These are phyloP conservation scores for Cyphomyrus discorhynchus DNA, from an alignment of 2,113 vertebrate genomes.

Conservation along the genomic window DNA sequence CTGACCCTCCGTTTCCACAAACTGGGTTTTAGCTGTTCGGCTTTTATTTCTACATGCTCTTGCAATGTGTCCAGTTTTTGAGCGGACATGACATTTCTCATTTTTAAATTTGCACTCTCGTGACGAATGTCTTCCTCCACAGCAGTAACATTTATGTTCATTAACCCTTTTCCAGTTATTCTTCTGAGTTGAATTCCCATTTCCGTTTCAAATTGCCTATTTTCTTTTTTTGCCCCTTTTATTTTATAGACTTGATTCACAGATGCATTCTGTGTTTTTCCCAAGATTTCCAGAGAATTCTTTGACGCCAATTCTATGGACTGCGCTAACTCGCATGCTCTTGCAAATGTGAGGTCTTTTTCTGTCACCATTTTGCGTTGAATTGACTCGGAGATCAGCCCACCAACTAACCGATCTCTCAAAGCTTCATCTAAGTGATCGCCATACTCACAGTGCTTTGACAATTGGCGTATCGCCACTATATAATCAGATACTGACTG, in stretches of 20 bases:
- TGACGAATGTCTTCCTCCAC: slow-evolving; percentile 4
- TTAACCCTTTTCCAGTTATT: neutral
- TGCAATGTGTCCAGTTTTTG: slow-evolving; percentile 17
- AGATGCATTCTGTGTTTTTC: too few species aligned
- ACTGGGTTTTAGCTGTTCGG: neutral
- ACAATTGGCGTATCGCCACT: too few species aligned
- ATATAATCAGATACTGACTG: too few species aligned
- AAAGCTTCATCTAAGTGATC: too few species aligned
- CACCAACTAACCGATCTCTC: too few species aligned
- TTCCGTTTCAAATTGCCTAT: neutral
- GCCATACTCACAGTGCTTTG: too few species aligned
- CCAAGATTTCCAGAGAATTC: too few species aligned
- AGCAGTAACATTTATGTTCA: slow-evolving; percentile 16
- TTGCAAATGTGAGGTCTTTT: too few species aligned
- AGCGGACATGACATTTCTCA: slow-evolving; percentile 19
- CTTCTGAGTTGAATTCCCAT: neutral
- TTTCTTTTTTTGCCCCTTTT: neutral
- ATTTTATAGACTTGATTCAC: neutral
- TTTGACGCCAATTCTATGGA: too few species aligned
- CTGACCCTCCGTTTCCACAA: neutral
- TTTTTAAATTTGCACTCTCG: slow-evolving; percentile 7
- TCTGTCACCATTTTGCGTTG: too few species aligned
- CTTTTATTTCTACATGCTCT: neutral
- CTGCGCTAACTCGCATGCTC: too few species aligned
- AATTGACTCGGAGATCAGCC: too few species aligned